These are phyloP conservation scores for Aethes cnicana DNA, from an alignment of 2,888 invertebrate genomes.

Conservation along the genomic window DNA sequence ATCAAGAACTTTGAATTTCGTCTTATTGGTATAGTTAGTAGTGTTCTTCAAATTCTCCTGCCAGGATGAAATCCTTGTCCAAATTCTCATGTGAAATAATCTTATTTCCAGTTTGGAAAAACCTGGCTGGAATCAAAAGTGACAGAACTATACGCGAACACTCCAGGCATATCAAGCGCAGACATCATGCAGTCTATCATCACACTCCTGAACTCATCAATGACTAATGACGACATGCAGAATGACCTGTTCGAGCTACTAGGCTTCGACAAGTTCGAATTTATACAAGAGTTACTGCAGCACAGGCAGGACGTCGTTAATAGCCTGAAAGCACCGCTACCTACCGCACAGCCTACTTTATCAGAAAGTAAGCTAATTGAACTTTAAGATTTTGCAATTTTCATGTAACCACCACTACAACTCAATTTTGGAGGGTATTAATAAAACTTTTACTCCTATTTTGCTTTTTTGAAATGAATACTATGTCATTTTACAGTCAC, in stretches of 20 bases:
- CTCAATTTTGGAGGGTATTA: too few relatives aligned
- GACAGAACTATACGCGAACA: conserved; percentile 68
- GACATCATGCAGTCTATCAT: conserved; percentile 84
- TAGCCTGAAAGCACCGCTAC: conserved; percentile 54
- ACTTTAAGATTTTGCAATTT: conserved; percentile 1
- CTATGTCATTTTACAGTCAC: too few relatives aligned
- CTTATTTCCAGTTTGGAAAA: conserved; percentile 78
- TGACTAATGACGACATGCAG: conserved; percentile 86
- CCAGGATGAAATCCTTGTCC: too few relatives aligned
- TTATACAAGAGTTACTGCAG: conserved; percentile 85
- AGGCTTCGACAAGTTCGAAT: conserved; percentile 92
- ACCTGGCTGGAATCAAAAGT: conserved; percentile 80
- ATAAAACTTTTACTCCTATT: too few relatives aligned
- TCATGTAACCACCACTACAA: too few relatives aligned
- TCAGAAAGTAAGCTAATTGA: conserved; percentile 58
- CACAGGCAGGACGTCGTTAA: conserved; percentile 82
- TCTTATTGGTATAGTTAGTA: too few relatives aligned
- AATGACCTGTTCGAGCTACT: conserved; percentile 93
- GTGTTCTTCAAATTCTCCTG: too few relatives aligned
- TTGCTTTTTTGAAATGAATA: too few relatives aligned
- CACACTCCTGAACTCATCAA: conserved; percentile 83
- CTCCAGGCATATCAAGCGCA: conserved; percentile 76
- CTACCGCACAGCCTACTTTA: conserved; percentile 59
- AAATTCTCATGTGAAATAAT: too few relatives aligned
- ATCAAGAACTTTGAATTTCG: too few relatives aligned